A percentile compares a stretch with the other conserved stretches of the same genome.
phyloP scores from a whole-genome alignment of 2,113 vertebrate genomes.

The Triplophysa rosa region DNA sequence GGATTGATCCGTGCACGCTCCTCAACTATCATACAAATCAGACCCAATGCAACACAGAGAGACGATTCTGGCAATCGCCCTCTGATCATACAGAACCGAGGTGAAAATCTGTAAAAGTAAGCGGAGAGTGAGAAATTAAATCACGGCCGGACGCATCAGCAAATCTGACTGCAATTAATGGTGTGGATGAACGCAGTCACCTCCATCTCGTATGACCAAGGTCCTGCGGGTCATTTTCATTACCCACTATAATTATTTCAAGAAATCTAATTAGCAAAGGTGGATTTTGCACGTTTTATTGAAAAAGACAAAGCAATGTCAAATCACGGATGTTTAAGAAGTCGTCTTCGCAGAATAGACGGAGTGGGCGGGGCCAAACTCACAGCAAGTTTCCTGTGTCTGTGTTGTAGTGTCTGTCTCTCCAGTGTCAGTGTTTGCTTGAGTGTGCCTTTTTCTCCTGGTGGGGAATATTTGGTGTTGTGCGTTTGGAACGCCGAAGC shows the following conservation, averaged over 20 bases:
- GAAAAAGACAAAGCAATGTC: conserved; percentile 65
- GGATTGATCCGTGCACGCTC: conserved; percentile 45
- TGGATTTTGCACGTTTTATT: conserved; percentile 55
- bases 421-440: conserved; percentile 10
- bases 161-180: conserved; percentile 62
- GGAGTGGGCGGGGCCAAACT: neutral
- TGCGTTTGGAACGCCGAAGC: conserved; percentile 35
- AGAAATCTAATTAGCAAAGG: conserved; percentile 62
- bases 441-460: conserved; percentile 28
- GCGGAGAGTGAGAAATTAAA: conserved; percentile 25
- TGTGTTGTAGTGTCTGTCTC: conserved; percentile 18
- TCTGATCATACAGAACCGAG: conserved; percentile 45
- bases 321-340: conserved; percentile 36
- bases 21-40: conserved; percentile 45
- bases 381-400: conserved; percentile 2
- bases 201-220: conserved; percentile 60
- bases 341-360: neutral
- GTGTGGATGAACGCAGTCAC: conserved; percentile 64
- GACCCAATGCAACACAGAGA: conserved; percentile 4
- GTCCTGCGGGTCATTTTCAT: conserved; percentile 71
- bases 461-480: conserved; percentile 15
- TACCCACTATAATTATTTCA: conserved; percentile 71
- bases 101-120: conserved; percentile 23
- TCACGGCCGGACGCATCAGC: conserved; percentile 52
- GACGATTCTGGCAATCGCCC: conserved; percentile 29